Conservation (phyloP, 1,140 invertebrate species). For the Lanistes nyassanus region DNA sequence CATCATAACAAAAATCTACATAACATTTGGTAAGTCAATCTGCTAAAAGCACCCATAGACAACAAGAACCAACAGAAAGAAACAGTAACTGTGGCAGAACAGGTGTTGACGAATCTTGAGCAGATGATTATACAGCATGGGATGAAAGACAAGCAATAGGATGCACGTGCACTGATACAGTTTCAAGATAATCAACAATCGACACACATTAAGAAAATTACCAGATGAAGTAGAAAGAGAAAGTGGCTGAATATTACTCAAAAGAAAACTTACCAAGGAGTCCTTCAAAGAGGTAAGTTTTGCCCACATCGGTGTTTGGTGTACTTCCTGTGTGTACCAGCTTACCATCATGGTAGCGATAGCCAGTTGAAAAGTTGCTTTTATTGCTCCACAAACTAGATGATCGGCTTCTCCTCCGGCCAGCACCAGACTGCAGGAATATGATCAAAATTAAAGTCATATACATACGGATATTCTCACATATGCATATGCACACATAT, state of each 20-base stretch:
- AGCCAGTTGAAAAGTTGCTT: conserved; percentile 87
- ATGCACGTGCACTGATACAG: no score
- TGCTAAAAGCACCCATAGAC: no score
- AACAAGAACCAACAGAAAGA: neutral
- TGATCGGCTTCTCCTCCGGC: conserved; percentile 47
- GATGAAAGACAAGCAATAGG: no score
- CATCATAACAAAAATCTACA: no score
- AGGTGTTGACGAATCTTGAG: no score
- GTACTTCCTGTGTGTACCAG: conserved; percentile 80
- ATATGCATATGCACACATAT: conserved; percentile 8
- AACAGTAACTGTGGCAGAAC: neutral
- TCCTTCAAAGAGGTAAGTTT: conserved; percentile 94
- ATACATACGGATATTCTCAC: neutral
- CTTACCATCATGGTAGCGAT: conserved; percentile 88
- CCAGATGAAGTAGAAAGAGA: no score
- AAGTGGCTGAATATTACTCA: no score
- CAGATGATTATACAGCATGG: no score
- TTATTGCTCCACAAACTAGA: conserved; percentile 81
- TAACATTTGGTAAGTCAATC: no score
- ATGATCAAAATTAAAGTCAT: neutral
- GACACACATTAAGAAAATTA: no score
- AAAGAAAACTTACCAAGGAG: conserved; percentile 58
- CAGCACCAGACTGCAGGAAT: conserved; percentile 31
- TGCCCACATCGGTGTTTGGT: conserved; percentile 74
- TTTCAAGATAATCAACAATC: no score